A percentile compares a stretch with the other conserved stretches of the same genome.
Evolutionary conservation across 2,888 invertebrate species (phyloP).

Genomic region (Sphaerophoria taeniata): DNA sequence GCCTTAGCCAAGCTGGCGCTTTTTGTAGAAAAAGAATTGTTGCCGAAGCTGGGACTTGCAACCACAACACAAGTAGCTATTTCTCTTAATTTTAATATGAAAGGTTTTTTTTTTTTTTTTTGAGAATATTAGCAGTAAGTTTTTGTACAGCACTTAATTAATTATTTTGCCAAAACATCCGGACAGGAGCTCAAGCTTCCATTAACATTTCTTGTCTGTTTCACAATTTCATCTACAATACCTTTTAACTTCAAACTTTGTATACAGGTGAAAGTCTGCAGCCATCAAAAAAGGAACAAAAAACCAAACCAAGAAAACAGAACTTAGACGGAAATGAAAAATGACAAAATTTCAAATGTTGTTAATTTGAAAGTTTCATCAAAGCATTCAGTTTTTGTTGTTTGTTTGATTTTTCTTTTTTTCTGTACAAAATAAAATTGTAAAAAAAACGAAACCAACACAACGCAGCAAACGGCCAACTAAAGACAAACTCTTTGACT

Average conservation of each 20-base stretch:
- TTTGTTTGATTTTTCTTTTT: neutral
- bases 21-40: too few species aligned
- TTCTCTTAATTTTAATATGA: too few species aligned
- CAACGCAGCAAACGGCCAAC: conserved; percentile 14
- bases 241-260: conserved; percentile 4
- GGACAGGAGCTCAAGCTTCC: conserved; percentile 15
- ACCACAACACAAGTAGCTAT: too few species aligned
- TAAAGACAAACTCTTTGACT: neutral
- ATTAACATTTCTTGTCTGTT: conserved; percentile 3
- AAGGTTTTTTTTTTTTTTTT: too few species aligned
- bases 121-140: neutral
- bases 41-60: too few species aligned
- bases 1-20: too few species aligned
- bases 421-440: too few species aligned
- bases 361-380: conserved; percentile 61
- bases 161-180: conserved; percentile 13
- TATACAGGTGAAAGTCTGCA: conserved; percentile 1
- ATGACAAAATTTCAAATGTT: conserved; percentile 59
- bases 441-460: conserved; percentile 15
- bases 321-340: conserved; percentile 47
- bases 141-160: conserved; percentile 13
- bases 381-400: conserved; percentile 41
- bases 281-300: neutral
- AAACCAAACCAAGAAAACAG: conserved; percentile 10
- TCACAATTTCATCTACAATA: conserved; percentile 1